Evolutionary conservation across 2,888 invertebrate species (phyloP).

Genomic region (Cremastinae sp.): DNA sequence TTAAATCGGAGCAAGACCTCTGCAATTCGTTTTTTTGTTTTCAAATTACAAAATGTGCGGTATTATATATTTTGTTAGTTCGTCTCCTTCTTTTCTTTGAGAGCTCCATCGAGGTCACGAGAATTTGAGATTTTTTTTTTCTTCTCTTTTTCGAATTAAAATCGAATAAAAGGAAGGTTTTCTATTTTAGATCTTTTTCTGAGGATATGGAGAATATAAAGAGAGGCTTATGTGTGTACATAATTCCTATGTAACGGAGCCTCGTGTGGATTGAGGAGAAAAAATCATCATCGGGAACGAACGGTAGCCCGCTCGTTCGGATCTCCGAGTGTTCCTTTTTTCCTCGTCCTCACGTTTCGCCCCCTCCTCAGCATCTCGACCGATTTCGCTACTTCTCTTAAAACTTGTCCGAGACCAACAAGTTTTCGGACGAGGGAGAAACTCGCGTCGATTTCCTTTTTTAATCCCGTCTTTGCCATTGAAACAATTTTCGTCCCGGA

Average conservation of each 20-base stretch:
- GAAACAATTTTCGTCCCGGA: neutral
- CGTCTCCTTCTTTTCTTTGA: no score
- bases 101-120: no score
- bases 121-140: no score
- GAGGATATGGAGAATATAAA: no score
- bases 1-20: no score
- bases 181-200: no score
- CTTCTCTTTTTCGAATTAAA: no score
- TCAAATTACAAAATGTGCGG: no score
- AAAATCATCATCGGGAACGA: conserved; percentile 28
- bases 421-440: conserved; percentile 25
- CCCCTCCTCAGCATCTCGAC: conserved; percentile 4
- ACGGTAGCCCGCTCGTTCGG: conserved; percentile 44
- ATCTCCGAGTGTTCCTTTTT: conserved; percentile 19
- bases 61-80: no score
- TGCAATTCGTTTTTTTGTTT: no score
- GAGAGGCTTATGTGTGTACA: no score
- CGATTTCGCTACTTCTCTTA: conserved; percentile 37
- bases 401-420: conserved; percentile 5
- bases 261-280: conserved; percentile 18
- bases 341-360: conserved; percentile 24
- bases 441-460: conserved; percentile 15
- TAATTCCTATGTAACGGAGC: neutral
- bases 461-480: conserved; percentile 3
- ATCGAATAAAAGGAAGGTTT: no score